Percentiles rank a stretch among this genome's conserved stretches.
Evolutionary conservation across 1,140 invertebrate genomes (phyloP).

Genomic region (Trichogramma pretiosum): DNA sequence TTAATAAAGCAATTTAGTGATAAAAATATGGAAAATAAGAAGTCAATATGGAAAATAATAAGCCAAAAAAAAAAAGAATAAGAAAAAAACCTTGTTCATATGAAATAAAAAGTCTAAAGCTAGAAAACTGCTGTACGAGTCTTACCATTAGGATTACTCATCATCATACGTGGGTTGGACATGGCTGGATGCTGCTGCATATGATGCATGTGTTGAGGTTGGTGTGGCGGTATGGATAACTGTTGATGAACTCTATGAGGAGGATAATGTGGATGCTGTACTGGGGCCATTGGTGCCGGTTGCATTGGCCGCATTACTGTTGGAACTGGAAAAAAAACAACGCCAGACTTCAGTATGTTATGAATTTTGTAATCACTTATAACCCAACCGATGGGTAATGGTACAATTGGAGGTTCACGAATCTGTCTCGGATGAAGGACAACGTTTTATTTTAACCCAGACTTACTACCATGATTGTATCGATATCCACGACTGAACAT

Average conservation of each 20-base stretch:
- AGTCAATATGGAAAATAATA: not conserved
- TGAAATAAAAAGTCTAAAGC: conserved; percentile 3
- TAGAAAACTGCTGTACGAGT: not conserved
- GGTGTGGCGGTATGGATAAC: conserved; percentile 37
- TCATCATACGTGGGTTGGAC: conserved; percentile 37
- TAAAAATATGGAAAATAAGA: not conserved
- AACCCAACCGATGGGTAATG: not conserved
- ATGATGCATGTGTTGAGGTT: conserved; percentile 38
- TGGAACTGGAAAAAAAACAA: conserved; percentile 30
- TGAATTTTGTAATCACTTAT: not conserved
- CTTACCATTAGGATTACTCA: conserved; percentile 39
- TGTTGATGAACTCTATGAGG: conserved; percentile 38
- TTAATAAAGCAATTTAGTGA: not conserved
- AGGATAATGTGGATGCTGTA: conserved; percentile 36
- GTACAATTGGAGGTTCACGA: not conserved
- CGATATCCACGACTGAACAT: no score
- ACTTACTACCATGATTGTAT: no score
- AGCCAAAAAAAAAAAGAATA: not conserved
- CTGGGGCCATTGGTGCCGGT: conserved; percentile 40
- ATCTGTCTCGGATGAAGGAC: conserved; percentile 1
- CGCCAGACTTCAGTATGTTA: conserved; percentile 4
- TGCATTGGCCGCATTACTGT: conserved; percentile 43
- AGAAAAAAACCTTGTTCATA: not conserved
- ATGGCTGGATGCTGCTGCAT: conserved; percentile 40
- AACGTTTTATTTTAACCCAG: not conserved